Base-by-base conservation (phyloP, 1,140 invertebrate species). In the Drosophila seguyi region DNA sequence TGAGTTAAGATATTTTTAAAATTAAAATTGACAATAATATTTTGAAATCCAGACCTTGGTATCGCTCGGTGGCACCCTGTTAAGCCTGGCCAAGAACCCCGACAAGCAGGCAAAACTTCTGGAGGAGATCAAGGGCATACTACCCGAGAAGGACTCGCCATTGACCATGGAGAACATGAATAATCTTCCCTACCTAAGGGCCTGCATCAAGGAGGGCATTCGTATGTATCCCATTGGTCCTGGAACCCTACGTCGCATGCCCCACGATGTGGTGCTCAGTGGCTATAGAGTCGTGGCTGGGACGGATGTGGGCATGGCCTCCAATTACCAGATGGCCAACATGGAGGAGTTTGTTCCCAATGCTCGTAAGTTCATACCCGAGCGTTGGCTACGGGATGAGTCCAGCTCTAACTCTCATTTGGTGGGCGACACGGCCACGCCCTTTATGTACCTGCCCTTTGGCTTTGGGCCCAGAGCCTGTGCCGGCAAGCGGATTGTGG, bases 401-500 rank as follows among this genome's bases (percentile, higher is more conserved):
- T 29, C 68, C 27, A 68, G 67, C 11, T 29, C 68, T 18, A 68
- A 67, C 11, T 14, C 72, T 7, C 66, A 78, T 0, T 69, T 93
- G 4, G 92, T 93, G 36, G 92, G 93, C 22, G 93, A 93, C 36
- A 93, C 93, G 7, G 86, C 93, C 5, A 93, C 95, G 74, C 94
- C 95, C 0, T 95, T 95, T 57, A 93, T 94, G 7, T 94, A 93
- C 69, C 86, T 93, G 36, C 94, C 95, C 0, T 96, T 96, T 75
- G 95, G 95, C 0, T 95, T 94, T 55, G 95, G 95, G 16, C 93
- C 94, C 6, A 91, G 95, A 20, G 90, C 92, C 44, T 95, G 94
- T 69, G 93, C 94, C 38, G 94, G 94, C 14, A 94, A 95, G 69
- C 93, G 96, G 57, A 94, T 97, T 75, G 96, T 96, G 5, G 95